Conservation (phyloP, 2,888 invertebrate genomes). For the Machimus atricapillus region DNA sequence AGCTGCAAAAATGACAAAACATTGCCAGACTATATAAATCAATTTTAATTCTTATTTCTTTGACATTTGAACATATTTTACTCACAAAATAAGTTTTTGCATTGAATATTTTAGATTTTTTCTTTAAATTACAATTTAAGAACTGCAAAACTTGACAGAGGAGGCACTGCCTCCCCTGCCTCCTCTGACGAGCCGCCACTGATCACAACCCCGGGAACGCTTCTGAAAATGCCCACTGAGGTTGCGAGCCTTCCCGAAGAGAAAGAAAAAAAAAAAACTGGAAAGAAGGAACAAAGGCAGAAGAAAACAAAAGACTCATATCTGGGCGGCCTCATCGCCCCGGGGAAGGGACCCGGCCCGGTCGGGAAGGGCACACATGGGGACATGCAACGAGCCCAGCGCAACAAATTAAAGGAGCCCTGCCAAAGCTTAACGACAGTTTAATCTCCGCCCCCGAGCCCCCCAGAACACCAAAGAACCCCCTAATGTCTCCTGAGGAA, state of each 20-base stretch:
- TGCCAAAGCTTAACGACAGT: constrained; percentile 32
- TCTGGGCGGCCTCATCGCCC: neutral
- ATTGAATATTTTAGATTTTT: too few species aligned
- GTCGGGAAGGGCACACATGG: neutral
- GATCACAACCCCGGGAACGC: neutral
- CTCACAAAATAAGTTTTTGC: too few species aligned
- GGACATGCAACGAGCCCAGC: constrained; percentile 14
- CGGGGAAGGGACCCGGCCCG: neutral
- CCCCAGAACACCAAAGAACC: neutral
- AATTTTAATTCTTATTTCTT: too few species aligned
- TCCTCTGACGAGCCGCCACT: too few species aligned
- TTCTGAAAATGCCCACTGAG: neutral
- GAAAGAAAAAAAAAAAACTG: neutral
- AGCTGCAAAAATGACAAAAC: too few species aligned
- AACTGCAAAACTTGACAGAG: too few species aligned
- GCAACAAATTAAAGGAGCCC: constrained; percentile 7
- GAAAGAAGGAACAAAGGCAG: neutral
- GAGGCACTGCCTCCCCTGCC: too few species aligned
- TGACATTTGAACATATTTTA: too few species aligned
- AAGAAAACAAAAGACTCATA: neutral
- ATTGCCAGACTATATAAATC: too few species aligned
- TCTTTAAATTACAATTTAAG: too few species aligned
- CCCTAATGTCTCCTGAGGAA: constrained; percentile 2
- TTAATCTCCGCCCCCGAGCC: constrained; percentile 15
- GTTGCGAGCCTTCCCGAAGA: neutral